Evolutionary conservation across 53 echinoderm and acorn worm genomes (phyloP).

Genomic region (Echinometra lucunter): DNA sequence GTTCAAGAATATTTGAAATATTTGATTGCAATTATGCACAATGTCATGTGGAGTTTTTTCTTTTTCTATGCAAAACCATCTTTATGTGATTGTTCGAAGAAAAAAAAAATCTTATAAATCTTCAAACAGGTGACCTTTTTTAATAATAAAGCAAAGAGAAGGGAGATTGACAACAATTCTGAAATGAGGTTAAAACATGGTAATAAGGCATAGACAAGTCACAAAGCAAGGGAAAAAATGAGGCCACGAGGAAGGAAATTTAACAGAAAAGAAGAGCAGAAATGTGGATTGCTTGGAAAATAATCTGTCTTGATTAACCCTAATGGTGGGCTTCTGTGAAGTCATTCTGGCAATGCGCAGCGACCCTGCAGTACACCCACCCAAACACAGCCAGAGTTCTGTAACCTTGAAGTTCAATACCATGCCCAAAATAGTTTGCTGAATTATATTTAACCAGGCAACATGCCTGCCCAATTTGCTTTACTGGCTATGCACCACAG

Average conservation of each 20-base stretch:
- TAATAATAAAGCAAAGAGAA: background rate
- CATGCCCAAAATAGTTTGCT: conserved; percentile 28
- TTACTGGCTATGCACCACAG: conserved; percentile 38
- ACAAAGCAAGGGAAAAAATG: background rate
- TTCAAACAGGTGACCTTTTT: too few species aligned
- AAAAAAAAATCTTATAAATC: too few species aligned
- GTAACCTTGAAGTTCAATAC: conserved; percentile 39
- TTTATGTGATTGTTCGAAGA: too few species aligned
- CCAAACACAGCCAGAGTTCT: conserved; percentile 29
- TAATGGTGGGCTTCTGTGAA: conserved; percentile 7
- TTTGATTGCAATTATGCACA: too few species aligned
- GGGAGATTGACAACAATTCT: background rate
- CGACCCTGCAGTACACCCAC: conserved; percentile 27
- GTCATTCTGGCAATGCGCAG: background rate
- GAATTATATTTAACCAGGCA: conserved; percentile 31
- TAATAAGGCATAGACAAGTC: background rate
- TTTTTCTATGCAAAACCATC: too few species aligned
- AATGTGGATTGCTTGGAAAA: background rate
- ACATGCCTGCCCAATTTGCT: conserved; percentile 43
- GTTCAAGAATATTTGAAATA: too few species aligned
- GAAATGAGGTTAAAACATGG: background rate
- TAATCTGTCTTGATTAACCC: conserved; percentile 3
- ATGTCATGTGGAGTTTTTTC: too few species aligned
- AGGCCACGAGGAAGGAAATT: conserved; percentile 10
- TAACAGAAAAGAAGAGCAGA: background rate